Evolutionary conservation across 2,888 invertebrate genomes (phyloP).

Genomic region (Phorcus lineatus): DNA sequence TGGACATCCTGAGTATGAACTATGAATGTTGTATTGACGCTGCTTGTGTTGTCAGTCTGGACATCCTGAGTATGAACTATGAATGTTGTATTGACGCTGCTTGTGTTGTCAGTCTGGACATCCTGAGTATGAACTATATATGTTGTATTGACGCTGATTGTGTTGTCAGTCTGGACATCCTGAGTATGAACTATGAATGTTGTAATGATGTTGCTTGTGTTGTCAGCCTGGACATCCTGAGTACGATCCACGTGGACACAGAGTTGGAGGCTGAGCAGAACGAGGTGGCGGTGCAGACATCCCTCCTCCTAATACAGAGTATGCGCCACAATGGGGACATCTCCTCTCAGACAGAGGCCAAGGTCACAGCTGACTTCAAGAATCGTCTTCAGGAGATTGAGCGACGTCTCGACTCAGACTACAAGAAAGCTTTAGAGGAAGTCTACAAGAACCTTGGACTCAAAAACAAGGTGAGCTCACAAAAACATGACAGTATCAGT

Average conservation of each 20-base stretch:
- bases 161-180: constrained; percentile 61
- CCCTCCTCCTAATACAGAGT: constrained; percentile 57
- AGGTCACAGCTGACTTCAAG: constrained; percentile 41
- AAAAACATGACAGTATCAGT: constrained; percentile 28
- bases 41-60: constrained; percentile 49
- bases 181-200: constrained; percentile 53
- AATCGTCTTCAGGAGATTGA: constrained; percentile 55
- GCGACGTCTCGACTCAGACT: constrained; percentile 61
- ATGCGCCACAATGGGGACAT: constrained; percentile 68
- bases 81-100: constrained; percentile 39
- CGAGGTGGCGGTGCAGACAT: constrained; percentile 60
- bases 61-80: constrained; percentile 64
- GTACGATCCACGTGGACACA: constrained; percentile 67
- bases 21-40: constrained; percentile 16
- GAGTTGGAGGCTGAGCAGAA: constrained; percentile 69
- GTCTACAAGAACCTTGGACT: constrained; percentile 63
- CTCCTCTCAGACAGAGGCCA: constrained; percentile 53
- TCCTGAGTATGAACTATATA: too few relatives aligned
- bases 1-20: too few relatives aligned
- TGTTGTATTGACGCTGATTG: constrained; percentile 25
- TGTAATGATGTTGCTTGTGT: background rate
- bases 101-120: too few relatives aligned
- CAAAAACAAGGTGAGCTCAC: constrained; percentile 67
- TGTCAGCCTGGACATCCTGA: constrained; percentile 64
- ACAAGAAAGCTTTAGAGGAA: constrained; percentile 62